Evolutionary conservation across 2,888 invertebrate genomes (phyloP).

Genomic region (Plemyria rubiginata): DNA sequence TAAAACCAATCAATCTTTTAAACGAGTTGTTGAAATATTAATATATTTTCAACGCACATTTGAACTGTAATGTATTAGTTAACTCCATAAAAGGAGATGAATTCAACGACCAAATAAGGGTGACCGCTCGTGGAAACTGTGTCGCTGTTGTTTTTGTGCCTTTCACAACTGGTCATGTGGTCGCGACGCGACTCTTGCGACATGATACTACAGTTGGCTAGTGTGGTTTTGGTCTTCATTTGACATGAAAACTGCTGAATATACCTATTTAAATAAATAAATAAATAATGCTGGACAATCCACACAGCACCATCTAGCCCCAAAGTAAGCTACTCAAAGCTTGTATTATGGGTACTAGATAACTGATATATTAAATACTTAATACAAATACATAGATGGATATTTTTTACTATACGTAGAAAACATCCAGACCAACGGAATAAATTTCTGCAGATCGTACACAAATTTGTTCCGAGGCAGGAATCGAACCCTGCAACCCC

Average conservation of each 20-base stretch:
- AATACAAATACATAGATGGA: no score
- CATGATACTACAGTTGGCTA: slow-evolving; percentile 42
- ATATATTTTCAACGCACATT: slow-evolving; percentile 38
- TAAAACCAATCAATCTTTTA: slow-evolving; percentile 22
- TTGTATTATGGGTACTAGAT: no score
- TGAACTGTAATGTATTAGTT: slow-evolving; percentile 52
- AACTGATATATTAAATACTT: no score
- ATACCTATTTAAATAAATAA: not conserved
- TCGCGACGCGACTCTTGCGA: slow-evolving; percentile 55
- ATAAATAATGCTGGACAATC: no score
- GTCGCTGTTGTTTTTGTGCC: slow-evolving; percentile 61
- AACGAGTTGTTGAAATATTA: slow-evolving; percentile 34
- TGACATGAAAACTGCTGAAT: slow-evolving; percentile 4
- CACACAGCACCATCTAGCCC: no score
- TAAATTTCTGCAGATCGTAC: no score
- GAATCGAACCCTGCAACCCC: no score
- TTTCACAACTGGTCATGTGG: slow-evolving; percentile 50
- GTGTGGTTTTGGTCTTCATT: slow-evolving; percentile 23
- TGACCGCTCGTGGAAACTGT: slow-evolving; percentile 68
- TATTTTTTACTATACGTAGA: no score
- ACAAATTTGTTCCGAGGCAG: no score
- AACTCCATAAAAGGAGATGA: slow-evolving; percentile 53
- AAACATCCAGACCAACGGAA: no score
- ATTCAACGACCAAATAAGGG: slow-evolving; percentile 66
- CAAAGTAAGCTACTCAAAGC: no score